A percentile compares a stretch with the other conserved stretches of the same genome.
phyloP scores from a whole-genome alignment of 2,113 vertebrate species.

The Thomomys bottae region DNA sequence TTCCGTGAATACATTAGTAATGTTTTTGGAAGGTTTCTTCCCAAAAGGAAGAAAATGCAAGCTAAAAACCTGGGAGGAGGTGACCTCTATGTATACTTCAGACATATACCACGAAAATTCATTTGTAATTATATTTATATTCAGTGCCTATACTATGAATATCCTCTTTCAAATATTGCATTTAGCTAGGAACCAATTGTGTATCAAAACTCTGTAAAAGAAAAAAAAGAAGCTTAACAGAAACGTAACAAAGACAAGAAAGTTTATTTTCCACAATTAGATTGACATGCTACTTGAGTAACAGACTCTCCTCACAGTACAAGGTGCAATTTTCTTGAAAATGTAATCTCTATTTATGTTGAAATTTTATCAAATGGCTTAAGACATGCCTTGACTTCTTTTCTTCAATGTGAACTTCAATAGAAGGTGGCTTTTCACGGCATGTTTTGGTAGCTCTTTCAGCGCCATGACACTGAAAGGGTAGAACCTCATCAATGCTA shows the following conservation, averaged over 20 bases:
- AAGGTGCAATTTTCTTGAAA: conserved; percentile 21
- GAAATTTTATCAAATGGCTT: conserved; percentile 26
- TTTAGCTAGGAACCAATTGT: background rate
- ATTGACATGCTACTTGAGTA: conserved; percentile 13
- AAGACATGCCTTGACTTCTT: background rate
- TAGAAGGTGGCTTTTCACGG: conserved; percentile 30
- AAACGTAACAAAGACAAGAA: background rate
- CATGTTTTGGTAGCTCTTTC: background rate
- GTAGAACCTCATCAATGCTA: conserved; percentile 66
- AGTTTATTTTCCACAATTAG: conserved; percentile 24
- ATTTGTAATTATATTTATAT: background rate
- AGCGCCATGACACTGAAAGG: conserved; percentile 56
- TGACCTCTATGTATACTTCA: background rate
- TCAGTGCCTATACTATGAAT: background rate
- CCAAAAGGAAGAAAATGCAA: conserved; percentile 39
- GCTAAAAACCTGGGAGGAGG: background rate
- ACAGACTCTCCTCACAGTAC: background rate
- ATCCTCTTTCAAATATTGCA: background rate
- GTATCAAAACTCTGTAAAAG: background rate
- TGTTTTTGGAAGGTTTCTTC: conserved; percentile 28
- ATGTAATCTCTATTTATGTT: background rate
- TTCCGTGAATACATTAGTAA: background rate
- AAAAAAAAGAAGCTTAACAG: conserved; percentile 34
- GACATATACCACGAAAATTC: background rate
- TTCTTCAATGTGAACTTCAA: conserved; percentile 10